A percentile compares a stretch with the other conserved stretches of the same genome.
Conservation (phyloP, 2,797 vertebrate genomes). For the Anguilla anguilla region DNA sequence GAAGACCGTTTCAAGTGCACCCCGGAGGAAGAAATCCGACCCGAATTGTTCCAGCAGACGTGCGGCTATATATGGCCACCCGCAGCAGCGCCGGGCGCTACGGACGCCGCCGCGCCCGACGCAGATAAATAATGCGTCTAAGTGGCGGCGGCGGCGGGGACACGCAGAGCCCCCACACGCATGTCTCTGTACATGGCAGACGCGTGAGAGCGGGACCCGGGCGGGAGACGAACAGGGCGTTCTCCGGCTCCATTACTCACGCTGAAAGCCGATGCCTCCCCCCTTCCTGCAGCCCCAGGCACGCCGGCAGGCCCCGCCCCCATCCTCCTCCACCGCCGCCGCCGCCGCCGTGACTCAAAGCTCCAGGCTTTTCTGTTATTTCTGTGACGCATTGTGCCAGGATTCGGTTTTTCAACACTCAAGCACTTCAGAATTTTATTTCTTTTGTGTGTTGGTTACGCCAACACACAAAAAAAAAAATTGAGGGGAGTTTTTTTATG, state of each 20-base stretch:
- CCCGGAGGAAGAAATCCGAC: neutral
- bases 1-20: neutral
- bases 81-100: neutral
- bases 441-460: no score
- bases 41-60: neutral
- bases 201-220: neutral
- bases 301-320: neutral
- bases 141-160: neutral
- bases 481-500: neutral
- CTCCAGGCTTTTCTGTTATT: neutral
- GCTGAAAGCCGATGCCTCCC: neutral
- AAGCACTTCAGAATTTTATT: neutral
- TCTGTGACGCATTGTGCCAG: neutral
- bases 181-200: neutral
- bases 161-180: neutral
- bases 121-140: neutral
- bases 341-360: conserved; percentile 13
- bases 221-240: neutral
- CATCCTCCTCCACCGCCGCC: no score
- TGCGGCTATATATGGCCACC: neutral
- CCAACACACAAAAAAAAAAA: neutral
- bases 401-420: conserved; percentile 14
- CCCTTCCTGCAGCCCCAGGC: neutral
- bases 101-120: neutral
- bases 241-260: neutral